Conservation (phyloP, 2,113 vertebrate genomes). For the Desmodus rotundus region DNA sequence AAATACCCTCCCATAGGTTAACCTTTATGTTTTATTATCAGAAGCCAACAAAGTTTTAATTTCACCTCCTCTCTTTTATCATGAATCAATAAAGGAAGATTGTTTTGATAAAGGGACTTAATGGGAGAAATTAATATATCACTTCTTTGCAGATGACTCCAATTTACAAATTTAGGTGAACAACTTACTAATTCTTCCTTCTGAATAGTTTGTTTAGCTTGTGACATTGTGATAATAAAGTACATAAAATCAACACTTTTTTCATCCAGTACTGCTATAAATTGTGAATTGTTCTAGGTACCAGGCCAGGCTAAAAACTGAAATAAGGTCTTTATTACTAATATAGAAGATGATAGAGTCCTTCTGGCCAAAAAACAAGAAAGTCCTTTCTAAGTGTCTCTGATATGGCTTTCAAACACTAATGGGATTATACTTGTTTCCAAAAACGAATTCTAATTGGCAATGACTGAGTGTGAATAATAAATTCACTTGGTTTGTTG, state of each 20-base stretch:
- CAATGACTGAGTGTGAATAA: neutral
- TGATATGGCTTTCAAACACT: neutral
- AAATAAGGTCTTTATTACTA: neutral
- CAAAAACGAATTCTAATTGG: neutral
- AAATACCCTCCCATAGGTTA: neutral
- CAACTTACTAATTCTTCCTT: neutral
- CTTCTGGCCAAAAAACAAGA: neutral
- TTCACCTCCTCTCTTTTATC: constrained; percentile 19
- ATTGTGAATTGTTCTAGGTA: neutral
- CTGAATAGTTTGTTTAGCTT: neutral
- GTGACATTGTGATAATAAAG: constrained; percentile 4
- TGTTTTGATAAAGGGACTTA: constrained; percentile 27
- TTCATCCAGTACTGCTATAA: neutral
- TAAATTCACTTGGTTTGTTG: neutral
- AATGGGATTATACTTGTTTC: neutral
- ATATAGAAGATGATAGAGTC: neutral
- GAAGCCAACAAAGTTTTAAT: constrained; percentile 18
- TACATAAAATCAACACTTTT: neutral
- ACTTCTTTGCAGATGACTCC: neutral
- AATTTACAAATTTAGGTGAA: neutral
- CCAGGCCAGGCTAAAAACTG: neutral
- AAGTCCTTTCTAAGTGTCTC: neutral
- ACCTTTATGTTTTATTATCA: neutral
- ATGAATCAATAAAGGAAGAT: constrained; percentile 12
- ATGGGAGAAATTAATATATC: neutral